Percentiles rank a stretch among this genome's conserved stretches.
These are phyloP conservation scores for Cloeon dipterum DNA, from an alignment of 2,888 invertebrate species.

Conservation along the genomic window DNA sequence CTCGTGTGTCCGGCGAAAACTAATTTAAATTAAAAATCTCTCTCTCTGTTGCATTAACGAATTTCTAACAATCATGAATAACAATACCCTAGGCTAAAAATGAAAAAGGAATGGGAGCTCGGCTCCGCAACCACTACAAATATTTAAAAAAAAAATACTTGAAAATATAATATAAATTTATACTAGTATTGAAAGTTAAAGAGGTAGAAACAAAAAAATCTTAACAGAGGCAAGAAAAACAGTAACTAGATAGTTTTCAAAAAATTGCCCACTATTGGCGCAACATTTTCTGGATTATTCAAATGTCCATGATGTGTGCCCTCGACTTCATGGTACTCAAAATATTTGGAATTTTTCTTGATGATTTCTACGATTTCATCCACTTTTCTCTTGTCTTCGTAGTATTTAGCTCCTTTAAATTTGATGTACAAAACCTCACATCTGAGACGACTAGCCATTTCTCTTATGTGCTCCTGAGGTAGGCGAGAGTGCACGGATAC, in stretches of 20 bases:
- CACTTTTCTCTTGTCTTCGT: constrained; percentile 43
- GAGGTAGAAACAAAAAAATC: neutral
- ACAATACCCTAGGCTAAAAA: too few species aligned
- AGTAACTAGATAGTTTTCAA: too few species aligned
- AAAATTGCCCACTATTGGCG: constrained; percentile 36
- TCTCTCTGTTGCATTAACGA: too few species aligned
- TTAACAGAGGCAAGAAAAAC: too few species aligned
- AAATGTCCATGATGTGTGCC: constrained; percentile 72
- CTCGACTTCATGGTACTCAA: constrained; percentile 40
- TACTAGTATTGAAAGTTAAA: too few species aligned
- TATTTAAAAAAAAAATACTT: neutral
- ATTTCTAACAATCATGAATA: too few species aligned
- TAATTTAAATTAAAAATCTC: too few species aligned
- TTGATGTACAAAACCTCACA: constrained; percentile 61
- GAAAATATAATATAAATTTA: too few species aligned
- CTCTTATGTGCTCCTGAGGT: constrained; percentile 33
- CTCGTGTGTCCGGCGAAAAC: too few species aligned
- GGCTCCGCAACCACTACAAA: too few species aligned
- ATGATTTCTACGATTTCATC: constrained; percentile 37
- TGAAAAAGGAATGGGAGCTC: too few species aligned
- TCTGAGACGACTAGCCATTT: constrained; percentile 41
- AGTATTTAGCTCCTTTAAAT: constrained; percentile 43
- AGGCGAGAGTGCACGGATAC: neutral
- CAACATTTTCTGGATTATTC: constrained; percentile 42
- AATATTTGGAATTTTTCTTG: constrained; percentile 27